Conservation (phyloP, 64 coral and sea anemone genomes). For the Pocillopora damicornis region DNA sequence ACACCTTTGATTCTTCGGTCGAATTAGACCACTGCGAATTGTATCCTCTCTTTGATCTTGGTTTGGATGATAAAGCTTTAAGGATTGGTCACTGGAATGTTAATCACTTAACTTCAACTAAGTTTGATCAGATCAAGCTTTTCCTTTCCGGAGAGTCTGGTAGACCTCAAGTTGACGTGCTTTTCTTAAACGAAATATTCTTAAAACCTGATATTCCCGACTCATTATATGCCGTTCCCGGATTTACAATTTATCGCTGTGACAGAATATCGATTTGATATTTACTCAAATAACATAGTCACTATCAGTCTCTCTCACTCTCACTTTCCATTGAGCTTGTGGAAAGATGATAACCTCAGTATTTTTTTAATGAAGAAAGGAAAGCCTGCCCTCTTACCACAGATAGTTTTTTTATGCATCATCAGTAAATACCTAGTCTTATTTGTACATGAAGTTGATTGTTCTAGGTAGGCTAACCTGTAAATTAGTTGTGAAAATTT, state of each 20-base stretch:
- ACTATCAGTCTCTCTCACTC: too few species aligned
- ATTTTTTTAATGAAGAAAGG: too few species aligned
- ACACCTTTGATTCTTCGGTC: neutral
- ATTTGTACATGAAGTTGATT: too few species aligned
- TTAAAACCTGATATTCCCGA: conserved; percentile 35
- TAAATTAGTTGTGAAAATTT: too few species aligned
- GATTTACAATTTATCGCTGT: conserved; percentile 26
- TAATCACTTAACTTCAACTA: conserved; percentile 29
- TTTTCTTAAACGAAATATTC: conserved; percentile 27
- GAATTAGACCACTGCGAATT: too few species aligned
- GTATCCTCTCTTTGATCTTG: conserved; percentile 28
- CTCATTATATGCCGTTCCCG: conserved; percentile 30
- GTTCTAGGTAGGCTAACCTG: too few species aligned
- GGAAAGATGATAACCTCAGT: too few species aligned
- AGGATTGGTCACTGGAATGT: conserved; percentile 50
- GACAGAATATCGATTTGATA: conserved; percentile 16
- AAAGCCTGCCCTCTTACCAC: too few species aligned
- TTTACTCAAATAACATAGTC: neutral
- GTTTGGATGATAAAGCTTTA: conserved; percentile 37
- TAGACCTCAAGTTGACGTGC: conserved; percentile 36
- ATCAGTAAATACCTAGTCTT: too few species aligned
- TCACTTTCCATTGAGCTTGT: too few species aligned
- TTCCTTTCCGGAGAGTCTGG: conserved; percentile 11
- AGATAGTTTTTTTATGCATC: too few species aligned
- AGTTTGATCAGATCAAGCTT: conserved; percentile 53